phyloP scores from a whole-genome alignment of 92 coral and sea anemone genomes.

The Nematostella vectensis region DNA sequence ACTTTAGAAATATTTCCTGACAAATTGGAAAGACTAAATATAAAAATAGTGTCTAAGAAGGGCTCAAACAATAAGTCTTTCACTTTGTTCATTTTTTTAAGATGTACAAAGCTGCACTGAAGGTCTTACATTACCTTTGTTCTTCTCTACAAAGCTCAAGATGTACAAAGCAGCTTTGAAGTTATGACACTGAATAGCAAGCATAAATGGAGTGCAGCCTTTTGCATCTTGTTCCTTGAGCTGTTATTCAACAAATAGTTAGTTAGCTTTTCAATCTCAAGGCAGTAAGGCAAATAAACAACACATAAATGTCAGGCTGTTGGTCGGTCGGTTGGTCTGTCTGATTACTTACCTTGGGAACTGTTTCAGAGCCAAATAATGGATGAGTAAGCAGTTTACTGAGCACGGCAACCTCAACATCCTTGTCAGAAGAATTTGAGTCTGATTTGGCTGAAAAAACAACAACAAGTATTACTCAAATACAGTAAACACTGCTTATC shows the following conservation, averaged over 20 bases:
- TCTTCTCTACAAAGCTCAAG: slow-evolving; percentile 55
- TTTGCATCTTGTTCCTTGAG: slow-evolving; percentile 69
- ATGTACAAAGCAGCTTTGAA: slow-evolving; percentile 69
- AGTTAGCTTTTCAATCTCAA: no score
- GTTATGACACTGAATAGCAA: slow-evolving; percentile 78
- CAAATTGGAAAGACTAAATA: no score
- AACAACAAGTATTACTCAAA: neutral
- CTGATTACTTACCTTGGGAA: slow-evolving; percentile 69
- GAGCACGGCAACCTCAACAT: slow-evolving; percentile 50
- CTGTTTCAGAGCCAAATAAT: slow-evolving; percentile 41
- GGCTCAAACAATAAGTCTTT: no score
- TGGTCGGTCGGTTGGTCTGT: no score
- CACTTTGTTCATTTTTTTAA: no score
- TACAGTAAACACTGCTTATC: no score
- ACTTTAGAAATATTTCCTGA: no score
- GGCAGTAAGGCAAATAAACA: neutral
- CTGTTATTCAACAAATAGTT: no score
- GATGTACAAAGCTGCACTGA: no score
- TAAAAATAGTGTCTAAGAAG: no score
- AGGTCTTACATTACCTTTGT: slow-evolving; percentile 72
- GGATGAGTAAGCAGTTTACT: slow-evolving; percentile 41
- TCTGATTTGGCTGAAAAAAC: neutral
- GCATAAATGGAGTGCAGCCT: slow-evolving; percentile 84
- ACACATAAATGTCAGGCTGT: neutral
- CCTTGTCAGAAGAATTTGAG: neutral